These are phyloP conservation scores for Polyommatus icarus DNA, from an alignment of 2,888 invertebrate species.

Conservation along the genomic window DNA sequence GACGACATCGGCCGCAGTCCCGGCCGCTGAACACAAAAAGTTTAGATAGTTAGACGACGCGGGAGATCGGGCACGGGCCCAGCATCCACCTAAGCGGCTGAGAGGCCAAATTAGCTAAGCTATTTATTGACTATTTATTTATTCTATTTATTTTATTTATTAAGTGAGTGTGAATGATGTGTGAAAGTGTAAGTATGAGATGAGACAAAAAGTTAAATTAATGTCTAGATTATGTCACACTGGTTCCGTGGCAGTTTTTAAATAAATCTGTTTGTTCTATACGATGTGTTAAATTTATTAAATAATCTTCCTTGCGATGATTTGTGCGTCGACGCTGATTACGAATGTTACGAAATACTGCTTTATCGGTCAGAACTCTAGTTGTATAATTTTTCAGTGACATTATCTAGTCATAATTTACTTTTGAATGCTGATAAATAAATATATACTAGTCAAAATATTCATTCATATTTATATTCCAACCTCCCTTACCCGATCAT, in stretches of 20 bases:
- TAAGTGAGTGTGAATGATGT: slow-evolving; percentile 79
- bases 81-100: slow-evolving; percentile 73
- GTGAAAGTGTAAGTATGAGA: slow-evolving; percentile 77
- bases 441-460: slow-evolving; percentile 74
- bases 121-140: slow-evolving; percentile 81
- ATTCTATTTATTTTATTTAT: slow-evolving; percentile 82
- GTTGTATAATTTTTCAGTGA: slow-evolving; percentile 68
- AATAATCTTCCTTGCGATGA: slow-evolving; percentile 52
- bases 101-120: slow-evolving; percentile 75
- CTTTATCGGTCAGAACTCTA: slow-evolving; percentile 72
- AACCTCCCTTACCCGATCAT: slow-evolving; percentile 54
- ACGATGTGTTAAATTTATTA: slow-evolving; percentile 74
- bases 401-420: slow-evolving; percentile 79
- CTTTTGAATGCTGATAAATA: slow-evolving; percentile 62
- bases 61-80: slow-evolving; percentile 60
- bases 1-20: slow-evolving; percentile 70
- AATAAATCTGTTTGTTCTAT: slow-evolving; percentile 80
- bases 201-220: slow-evolving; percentile 77
- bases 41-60: slow-evolving; percentile 75
- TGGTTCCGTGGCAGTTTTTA: slow-evolving; percentile 79
- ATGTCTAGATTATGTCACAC: slow-evolving; percentile 82
- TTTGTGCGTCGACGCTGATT: slow-evolving; percentile 61
- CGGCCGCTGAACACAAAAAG: slow-evolving; percentile 76
- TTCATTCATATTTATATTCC: slow-evolving; percentile 60
- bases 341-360: slow-evolving; percentile 33